A percentile compares a stretch with the other conserved stretches of the same genome.
phyloP scores from a whole-genome alignment of 2,888 invertebrate species.

The Drosophila infuscata region DNA sequence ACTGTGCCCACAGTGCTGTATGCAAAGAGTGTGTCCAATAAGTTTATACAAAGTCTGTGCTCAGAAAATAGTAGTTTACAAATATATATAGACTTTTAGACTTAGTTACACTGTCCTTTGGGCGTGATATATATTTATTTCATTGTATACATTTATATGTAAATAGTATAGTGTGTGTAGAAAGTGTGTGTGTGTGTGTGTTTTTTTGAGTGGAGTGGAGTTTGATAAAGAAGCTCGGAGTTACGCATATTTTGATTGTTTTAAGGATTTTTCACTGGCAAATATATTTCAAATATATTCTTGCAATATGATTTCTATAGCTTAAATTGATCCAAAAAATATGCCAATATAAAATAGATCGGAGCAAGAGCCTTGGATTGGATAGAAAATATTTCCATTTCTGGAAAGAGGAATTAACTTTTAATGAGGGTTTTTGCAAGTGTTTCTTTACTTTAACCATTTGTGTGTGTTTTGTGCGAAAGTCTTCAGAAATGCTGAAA shows the following conservation, averaged over 20 bases:
- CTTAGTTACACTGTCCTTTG: slow-evolving; percentile 78
- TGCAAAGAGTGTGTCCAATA: slow-evolving; percentile 51
- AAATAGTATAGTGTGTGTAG: slow-evolving; percentile 46
- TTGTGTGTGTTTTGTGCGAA: slow-evolving; percentile 36
- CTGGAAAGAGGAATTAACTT: not conserved
- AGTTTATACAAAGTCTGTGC: slow-evolving; percentile 79
- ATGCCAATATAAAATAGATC: slow-evolving; percentile 2
- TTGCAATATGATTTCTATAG: slow-evolving; percentile 22
- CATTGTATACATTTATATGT: slow-evolving; percentile 44
- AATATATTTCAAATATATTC: slow-evolving; percentile 21
- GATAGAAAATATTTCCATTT: not conserved
- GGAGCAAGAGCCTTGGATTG: not conserved
- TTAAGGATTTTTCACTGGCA: slow-evolving; percentile 38
- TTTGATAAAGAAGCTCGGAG: slow-evolving; percentile 72
- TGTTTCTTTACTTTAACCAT: not conserved
- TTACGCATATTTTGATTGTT: slow-evolving; percentile 78
- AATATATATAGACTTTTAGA: slow-evolving; percentile 63
- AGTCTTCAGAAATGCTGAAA: slow-evolving; percentile 70
- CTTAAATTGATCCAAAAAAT: slow-evolving; percentile 68
- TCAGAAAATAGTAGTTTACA: slow-evolving; percentile 80
- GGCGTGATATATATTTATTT: slow-evolving; percentile 62
- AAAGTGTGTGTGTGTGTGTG: slow-evolving; percentile 17
- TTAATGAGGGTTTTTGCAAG: slow-evolving; percentile 16
- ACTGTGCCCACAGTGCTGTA: slow-evolving; percentile 47
- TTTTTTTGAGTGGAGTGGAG: slow-evolving; percentile 13